phyloP scores from a whole-genome alignment of 2,797 vertebrate species.

The Pseudochromis fuscus region DNA sequence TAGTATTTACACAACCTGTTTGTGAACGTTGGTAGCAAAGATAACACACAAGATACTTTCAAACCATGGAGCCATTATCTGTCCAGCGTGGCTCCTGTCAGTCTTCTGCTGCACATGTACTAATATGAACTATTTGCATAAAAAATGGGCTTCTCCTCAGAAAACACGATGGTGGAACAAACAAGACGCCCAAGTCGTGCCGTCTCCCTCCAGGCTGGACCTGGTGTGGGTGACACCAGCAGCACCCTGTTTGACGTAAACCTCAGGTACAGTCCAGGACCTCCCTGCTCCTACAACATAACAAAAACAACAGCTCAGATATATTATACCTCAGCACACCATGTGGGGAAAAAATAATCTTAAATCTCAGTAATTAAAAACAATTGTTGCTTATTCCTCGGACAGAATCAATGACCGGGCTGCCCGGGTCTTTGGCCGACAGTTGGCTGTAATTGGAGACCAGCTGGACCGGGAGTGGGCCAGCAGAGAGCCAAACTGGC shows the following conservation, averaged over 20 bases:
- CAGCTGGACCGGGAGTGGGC: conserved; percentile 81
- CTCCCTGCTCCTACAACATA: not conserved
- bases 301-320: conserved; percentile 5
- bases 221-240: conserved; percentile 72
- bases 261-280: conserved; percentile 75
- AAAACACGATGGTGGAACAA: conserved; percentile 83
- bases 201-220: conserved; percentile 82
- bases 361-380: not conserved
- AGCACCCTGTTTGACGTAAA: conserved; percentile 50
- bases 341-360: not conserved
- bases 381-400: not conserved
- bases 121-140: conserved; percentile 22
- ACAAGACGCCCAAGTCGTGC: conserved; percentile 59
- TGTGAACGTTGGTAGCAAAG: conserved; percentile 68
- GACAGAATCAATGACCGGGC: conserved; percentile 74
- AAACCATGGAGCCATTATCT: conserved; percentile 22
- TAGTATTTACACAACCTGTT: conserved; percentile 82
- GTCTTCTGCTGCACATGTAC: not conserved
- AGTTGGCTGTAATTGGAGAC: conserved; percentile 92
- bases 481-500: conserved; percentile 46
- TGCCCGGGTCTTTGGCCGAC: conserved; percentile 82
- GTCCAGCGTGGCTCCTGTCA: not conserved
- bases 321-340: not conserved
- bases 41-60: conserved; percentile 26
- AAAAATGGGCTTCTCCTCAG: conserved; percentile 54